Evolutionary conservation across 2,888 invertebrate genomes (phyloP).

Genomic region (Cybosia mesomella): DNA sequence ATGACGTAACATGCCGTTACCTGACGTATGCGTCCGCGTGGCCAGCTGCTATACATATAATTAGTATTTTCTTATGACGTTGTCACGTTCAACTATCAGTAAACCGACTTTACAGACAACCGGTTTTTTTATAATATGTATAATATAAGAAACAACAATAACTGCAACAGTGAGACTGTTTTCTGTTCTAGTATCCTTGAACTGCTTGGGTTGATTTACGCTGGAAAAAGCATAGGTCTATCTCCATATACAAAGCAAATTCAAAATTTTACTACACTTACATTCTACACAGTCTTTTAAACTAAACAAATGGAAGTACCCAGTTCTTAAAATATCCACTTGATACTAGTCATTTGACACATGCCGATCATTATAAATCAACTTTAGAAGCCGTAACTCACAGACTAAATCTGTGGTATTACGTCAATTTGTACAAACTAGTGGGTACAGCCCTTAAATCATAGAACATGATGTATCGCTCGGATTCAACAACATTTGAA

Average conservation of each 20-base stretch:
- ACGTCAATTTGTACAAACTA: conserved; percentile 69
- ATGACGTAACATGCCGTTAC: too few species aligned
- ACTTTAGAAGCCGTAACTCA: conserved; percentile 29
- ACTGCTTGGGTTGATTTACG: not conserved
- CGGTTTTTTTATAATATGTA: too few species aligned
- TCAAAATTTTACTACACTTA: not conserved
- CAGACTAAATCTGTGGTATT: conserved; percentile 22
- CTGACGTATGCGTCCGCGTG: too few species aligned
- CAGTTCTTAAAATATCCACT: conserved; percentile 10
- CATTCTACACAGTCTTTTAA: not conserved
- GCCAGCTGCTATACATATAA: too few species aligned
- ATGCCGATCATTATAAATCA: conserved; percentile 36
- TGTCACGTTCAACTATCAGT: too few species aligned
- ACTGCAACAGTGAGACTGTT: too few species aligned
- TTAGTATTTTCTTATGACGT: too few species aligned
- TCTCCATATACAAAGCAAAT: not conserved
- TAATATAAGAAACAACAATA: too few species aligned
- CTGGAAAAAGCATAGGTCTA: too few species aligned
- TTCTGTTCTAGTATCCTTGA: too few species aligned
- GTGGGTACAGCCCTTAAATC: conserved; percentile 59
- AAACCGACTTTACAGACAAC: too few species aligned
- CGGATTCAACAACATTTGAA: conserved; percentile 58
- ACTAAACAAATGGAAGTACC: not conserved
- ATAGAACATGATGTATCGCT: conserved; percentile 57
- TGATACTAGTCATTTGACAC: conserved; percentile 34